These are phyloP conservation scores for Sclerurus mexicanus DNA, from an alignment of 2,113 vertebrate species.

Conservation along the genomic window DNA sequence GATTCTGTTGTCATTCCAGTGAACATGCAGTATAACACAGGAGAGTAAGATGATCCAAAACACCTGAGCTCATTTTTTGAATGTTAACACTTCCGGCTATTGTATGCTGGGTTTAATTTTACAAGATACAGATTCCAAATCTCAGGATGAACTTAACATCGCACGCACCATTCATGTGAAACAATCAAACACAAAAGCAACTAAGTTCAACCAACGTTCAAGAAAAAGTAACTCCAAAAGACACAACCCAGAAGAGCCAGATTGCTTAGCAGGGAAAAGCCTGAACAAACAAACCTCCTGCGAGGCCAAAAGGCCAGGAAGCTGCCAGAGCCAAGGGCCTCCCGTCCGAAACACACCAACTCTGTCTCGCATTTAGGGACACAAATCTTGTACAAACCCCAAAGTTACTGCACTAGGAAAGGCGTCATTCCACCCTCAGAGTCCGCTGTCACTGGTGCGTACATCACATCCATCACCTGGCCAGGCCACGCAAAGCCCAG, in stretches of 20 bases:
- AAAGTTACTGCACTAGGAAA: neutral
- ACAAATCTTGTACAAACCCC: neutral
- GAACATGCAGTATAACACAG: neutral
- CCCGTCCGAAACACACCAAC: neutral
- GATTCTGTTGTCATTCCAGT: neutral
- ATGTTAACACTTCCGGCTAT: neutral
- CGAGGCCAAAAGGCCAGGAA: neutral
- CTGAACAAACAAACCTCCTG: constrained; percentile 27
- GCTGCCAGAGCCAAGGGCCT: neutral
- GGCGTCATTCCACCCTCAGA: neutral
- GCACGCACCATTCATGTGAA: neutral
- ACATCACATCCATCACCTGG: neutral
- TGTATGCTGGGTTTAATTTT: neutral
- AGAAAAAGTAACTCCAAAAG: neutral
- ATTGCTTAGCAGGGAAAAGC: neutral
- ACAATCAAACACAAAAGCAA: neutral
- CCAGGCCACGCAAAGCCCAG: neutral
- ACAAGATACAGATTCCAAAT: neutral
- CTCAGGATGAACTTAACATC: neutral
- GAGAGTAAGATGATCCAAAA: neutral
- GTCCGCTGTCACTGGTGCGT: neutral
- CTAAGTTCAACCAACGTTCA: neutral
- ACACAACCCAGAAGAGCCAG: neutral
- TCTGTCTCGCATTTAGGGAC: neutral
- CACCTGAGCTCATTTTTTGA: neutral